These are phyloP conservation scores for Heliothis subflexa DNA, from an alignment of 1,140 invertebrate species.

Conservation along the genomic window DNA sequence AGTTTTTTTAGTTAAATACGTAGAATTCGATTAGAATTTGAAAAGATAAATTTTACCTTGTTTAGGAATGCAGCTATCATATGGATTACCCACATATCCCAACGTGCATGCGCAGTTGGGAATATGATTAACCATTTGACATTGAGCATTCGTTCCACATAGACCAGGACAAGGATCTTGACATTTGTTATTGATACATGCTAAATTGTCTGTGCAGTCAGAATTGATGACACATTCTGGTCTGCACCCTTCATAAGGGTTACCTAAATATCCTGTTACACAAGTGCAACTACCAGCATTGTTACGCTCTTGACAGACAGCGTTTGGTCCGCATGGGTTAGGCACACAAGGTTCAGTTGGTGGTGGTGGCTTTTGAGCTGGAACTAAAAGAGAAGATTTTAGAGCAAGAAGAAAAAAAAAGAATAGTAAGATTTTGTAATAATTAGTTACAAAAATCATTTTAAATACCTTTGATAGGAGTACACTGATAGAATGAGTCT, in stretches of 20 bases:
- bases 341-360: conserved; percentile 74
- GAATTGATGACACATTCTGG: conserved; percentile 91
- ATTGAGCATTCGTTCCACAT: conserved; percentile 91
- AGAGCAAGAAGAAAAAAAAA: not conserved
- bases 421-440: conserved; percentile 2
- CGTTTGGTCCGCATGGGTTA: conserved; percentile 90
- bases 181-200: conserved; percentile 92
- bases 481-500: conserved; percentile 89
- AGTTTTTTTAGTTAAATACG: not conserved
- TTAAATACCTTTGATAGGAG: conserved; percentile 65
- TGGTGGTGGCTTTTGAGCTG: conserved; percentile 56
- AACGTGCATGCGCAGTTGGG: conserved; percentile 90
- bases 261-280: conserved; percentile 89
- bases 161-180: conserved; percentile 91
- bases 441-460: not conserved
- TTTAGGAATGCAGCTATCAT: conserved; percentile 86
- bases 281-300: conserved; percentile 91
- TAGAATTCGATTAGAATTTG: not conserved
- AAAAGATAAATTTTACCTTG: conserved; percentile 82
- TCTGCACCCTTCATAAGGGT: conserved; percentile 91
- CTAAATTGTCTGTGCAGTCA: conserved; percentile 89
- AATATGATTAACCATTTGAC: conserved; percentile 91
- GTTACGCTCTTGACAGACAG: conserved; percentile 89
- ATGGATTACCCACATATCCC: conserved; percentile 90
- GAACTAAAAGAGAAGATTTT: not conserved